phyloP scores from a whole-genome alignment of 2,797 vertebrate genomes.

The Glyptemys insculpta region DNA sequence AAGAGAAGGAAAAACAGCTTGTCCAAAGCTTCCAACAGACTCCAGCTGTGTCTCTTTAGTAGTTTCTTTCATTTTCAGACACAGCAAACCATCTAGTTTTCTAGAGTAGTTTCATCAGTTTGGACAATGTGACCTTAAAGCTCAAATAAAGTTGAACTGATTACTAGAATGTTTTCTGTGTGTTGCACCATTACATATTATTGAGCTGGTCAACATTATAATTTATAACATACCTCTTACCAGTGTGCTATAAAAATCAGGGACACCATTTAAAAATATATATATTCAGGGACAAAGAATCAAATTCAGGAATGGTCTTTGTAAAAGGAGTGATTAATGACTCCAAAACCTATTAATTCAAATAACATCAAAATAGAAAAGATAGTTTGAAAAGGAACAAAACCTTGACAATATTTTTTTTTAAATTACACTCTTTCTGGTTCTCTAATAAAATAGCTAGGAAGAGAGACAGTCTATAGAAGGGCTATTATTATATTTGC shows the following conservation, averaged over 20 bases:
- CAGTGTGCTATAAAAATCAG: neutral
- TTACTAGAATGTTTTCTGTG: neutral
- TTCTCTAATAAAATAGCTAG: neutral
- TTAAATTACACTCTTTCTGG: neutral
- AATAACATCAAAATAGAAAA: neutral
- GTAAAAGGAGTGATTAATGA: neutral
- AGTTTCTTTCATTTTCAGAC: slow-evolving; percentile 2
- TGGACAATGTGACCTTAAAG: neutral
- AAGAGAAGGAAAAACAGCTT: neutral
- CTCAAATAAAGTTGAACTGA: slow-evolving; percentile 29
- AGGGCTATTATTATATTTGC: neutral
- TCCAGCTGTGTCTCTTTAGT: neutral
- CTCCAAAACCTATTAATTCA: neutral
- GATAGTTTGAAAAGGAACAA: neutral
- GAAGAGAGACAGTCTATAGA: neutral
- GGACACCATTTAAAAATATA: slow-evolving; percentile 32
- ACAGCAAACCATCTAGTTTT: neutral
- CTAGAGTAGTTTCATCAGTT: neutral
- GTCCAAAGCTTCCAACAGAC: neutral
- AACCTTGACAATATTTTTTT: neutral
- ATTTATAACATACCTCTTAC: slow-evolving; percentile 6
- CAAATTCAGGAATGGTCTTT: neutral
- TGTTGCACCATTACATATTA: neutral
- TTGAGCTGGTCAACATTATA: neutral
- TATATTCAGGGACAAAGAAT: neutral